phyloP scores from a whole-genome alignment of 2,888 invertebrate genomes.

The Thera obeliscata region DNA sequence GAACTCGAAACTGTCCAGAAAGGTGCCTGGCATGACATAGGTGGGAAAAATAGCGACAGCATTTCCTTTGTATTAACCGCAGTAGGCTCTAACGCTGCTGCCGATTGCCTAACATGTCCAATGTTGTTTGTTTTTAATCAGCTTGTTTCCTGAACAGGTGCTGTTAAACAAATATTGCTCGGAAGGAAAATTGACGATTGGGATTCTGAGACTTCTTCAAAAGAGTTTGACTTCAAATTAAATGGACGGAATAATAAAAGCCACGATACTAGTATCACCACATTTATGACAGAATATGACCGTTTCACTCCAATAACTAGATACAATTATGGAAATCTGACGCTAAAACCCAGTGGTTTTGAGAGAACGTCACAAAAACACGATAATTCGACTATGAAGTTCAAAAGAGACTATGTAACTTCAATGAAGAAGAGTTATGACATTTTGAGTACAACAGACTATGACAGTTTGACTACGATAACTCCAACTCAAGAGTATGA shows the following conservation, averaged over 20 bases:
- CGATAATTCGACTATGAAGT: neutral
- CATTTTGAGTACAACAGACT: neutral
- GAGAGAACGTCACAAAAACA: neutral
- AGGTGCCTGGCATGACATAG: too few species aligned
- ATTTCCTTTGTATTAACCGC: too few species aligned
- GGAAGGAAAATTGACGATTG: constrained; percentile 11
- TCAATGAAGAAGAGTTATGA: neutral
- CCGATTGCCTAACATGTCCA: too few species aligned
- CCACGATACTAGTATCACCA: neutral
- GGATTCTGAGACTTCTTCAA: constrained; percentile 1
- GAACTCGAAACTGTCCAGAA: too few species aligned
- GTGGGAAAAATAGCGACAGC: too few species aligned
- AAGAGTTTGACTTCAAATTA: neutral
- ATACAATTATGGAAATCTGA: neutral
- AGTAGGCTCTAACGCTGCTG: too few species aligned
- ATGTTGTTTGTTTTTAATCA: too few species aligned
- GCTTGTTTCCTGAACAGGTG: constrained; percentile 9
- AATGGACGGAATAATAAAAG: neutral
- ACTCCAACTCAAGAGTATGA: neutral
- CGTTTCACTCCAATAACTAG: neutral
- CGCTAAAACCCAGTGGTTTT: neutral
- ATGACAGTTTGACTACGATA: neutral
- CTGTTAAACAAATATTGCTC: constrained; percentile 10
- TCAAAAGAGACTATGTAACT: neutral
- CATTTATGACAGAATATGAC: neutral